Evolutionary conservation across 2,888 invertebrate species (phyloP).

Genomic region (Zele albiditarsus): DNA sequence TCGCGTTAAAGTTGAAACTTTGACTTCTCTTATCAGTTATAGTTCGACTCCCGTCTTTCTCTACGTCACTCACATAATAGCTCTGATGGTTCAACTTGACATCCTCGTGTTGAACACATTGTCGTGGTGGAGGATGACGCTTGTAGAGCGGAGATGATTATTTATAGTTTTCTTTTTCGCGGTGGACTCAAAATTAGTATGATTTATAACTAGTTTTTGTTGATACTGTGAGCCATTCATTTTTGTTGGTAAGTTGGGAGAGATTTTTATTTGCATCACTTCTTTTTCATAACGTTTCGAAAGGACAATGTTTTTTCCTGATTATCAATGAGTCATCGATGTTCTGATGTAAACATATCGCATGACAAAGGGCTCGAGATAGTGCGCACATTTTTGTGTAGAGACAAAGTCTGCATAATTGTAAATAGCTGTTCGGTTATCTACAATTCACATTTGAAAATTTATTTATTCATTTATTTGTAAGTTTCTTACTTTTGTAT

Average conservation of each 20-base stretch:
- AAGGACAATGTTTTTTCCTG: too few relatives aligned
- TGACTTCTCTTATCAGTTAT: background rate
- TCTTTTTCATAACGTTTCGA: too few relatives aligned
- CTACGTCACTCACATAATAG: background rate
- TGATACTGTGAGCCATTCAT: too few relatives aligned
- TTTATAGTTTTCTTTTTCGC: background rate
- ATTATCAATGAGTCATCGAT: background rate
- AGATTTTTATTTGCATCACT: too few relatives aligned
- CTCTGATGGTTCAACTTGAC: background rate
- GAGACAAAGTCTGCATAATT: background rate
- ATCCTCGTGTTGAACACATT: background rate
- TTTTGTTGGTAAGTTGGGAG: too few relatives aligned
- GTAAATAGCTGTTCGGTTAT: background rate
- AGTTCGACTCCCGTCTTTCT: background rate
- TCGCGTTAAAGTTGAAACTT: background rate
- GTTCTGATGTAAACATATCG: conserved; percentile 25
- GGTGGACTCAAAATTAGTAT: too few relatives aligned
- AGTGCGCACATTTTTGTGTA: conserved; percentile 29
- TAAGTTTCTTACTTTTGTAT: too few relatives aligned
- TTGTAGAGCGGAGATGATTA: background rate
- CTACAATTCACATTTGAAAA: background rate
- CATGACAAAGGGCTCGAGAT: background rate
- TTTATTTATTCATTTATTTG: background rate
- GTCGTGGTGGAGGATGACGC: background rate
- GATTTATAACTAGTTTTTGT: too few relatives aligned